phyloP scores from a whole-genome alignment of 2,113 vertebrate species.

The Coracopsis vasa region DNA sequence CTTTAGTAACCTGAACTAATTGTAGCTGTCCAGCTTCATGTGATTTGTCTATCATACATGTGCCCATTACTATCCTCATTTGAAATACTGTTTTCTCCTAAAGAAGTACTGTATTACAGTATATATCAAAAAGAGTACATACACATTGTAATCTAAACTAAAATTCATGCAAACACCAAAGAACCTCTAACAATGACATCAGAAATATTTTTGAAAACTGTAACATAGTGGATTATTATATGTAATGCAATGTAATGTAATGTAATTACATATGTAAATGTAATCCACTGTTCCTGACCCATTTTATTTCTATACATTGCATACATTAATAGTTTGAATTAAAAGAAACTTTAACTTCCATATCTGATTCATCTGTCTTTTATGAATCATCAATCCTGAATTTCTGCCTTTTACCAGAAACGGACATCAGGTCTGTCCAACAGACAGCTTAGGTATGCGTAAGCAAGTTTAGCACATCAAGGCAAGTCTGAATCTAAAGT shows the following conservation, averaged over 20 bases:
- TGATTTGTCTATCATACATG: neutral
- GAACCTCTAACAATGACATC: neutral
- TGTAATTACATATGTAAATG: neutral
- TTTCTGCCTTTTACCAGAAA: neutral
- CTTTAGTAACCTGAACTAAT: neutral
- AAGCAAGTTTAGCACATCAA: neutral
- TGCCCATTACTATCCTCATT: neutral
- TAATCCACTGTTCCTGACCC: neutral
- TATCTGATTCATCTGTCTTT: neutral
- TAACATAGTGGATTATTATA: neutral
- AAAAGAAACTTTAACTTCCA: neutral
- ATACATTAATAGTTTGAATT: neutral
- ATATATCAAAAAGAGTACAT: rapidly evolving
- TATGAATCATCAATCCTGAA: neutral
- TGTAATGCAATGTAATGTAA: neutral
- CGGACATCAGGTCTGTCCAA: neutral
- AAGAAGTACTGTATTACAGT: neutral
- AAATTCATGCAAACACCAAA: neutral
- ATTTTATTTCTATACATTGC: neutral
- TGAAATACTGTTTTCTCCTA: neutral
- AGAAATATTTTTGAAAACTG: neutral
- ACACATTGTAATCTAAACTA: neutral
- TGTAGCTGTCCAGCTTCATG: neutral
- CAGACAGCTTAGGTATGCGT: neutral
- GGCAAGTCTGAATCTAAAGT: neutral